Base-by-base conservation (phyloP, 37 sponge, comb jelly and placozoan species). In the Tethya wilhelma region DNA sequence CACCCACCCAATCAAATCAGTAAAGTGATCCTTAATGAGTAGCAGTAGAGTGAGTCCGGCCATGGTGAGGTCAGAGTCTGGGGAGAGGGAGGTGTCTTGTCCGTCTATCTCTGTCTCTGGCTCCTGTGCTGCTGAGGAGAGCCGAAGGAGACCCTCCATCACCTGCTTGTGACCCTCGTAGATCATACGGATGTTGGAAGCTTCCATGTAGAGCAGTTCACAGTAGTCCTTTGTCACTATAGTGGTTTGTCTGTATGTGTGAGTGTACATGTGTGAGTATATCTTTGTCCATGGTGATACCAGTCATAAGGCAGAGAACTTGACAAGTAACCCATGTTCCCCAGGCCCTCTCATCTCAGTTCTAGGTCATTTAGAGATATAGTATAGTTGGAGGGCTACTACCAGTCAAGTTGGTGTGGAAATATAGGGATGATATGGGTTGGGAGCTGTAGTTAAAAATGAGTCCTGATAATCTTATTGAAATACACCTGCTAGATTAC, bases 21-120 rank as follows among this genome's bases (percentile, higher is more conserved):
- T 80, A 57, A 85, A 90, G 66, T 90, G 82, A 19, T 84, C 82
- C 29, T 67, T 53, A 40, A 90, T 90, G 36, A 90, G 53, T 56
- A 81, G 81, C 37, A 81, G 56, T 6, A 90, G 75, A 0, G 80
- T 75, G 28, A 80, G 26, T 20, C 90, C 90, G 46, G 81, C 79
- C 64, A 80, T 38, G 32, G 70, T 73, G 60, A 89, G 73, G 1
- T 89, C 83, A 12, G 84, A 72, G 37, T 83, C 87, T 29, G 19
- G 63, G 12, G 67, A 0, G 30, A 63, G 14, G n/a, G 75, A 58
- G 2, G 53, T 41, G 56, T 79, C 79, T 3, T 38, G 2, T 12
- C 11, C 31, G 12, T 79, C 69, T n/a, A n/a, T n/a, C 4, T 26
- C 57, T 44, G 67, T 19, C 41, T 65, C 55, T 8, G 2, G 67